A percentile compares a stretch with the other conserved stretches of the same genome.
phyloP scores from a whole-genome alignment of 2,888 invertebrate species.

The Spilarctia lutea region DNA sequence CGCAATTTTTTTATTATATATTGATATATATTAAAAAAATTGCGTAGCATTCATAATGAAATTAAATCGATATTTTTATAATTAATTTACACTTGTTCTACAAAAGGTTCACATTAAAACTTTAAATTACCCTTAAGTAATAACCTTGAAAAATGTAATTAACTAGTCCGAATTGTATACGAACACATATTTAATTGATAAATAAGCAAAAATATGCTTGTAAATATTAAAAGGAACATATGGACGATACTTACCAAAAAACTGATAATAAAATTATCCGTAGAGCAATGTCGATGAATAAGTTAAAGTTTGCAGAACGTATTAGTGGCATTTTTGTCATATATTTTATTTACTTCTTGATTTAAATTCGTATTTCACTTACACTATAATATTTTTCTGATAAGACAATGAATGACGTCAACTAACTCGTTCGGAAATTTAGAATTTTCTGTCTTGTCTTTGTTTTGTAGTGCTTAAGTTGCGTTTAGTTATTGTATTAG shows the following conservation, averaged over 20 bases:
- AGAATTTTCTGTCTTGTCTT: neutral
- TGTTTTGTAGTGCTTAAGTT: neutral
- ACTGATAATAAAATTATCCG: constrained; percentile 79
- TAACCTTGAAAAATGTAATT: neutral
- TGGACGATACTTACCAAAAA: constrained; percentile 84
- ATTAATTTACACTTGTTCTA: neutral
- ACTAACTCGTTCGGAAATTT: constrained; percentile 50
- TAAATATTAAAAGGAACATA: constrained; percentile 56
- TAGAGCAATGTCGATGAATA: constrained; percentile 83
- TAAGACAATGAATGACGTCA: constrained; percentile 47
- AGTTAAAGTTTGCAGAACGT: constrained; percentile 77
- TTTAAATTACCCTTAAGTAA: neutral
- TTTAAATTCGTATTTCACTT: constrained; percentile 29
- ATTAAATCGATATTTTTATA: neutral
- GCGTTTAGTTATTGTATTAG: constrained; percentile 8
- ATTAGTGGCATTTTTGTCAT: constrained; percentile 74
- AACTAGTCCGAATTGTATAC: neutral
- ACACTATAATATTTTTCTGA: constrained; percentile 37
- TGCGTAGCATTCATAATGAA: neutral
- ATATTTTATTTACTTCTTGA: constrained; percentile 33
- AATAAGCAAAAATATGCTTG: constrained; percentile 38
- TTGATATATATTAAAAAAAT: neutral
- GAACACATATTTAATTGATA: constrained; percentile 51
- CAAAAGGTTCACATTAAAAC: neutral
- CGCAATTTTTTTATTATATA: too few relatives aligned